A percentile compares a stretch with the other conserved stretches of the same genome.
phyloP scores from a whole-genome alignment of 2,888 invertebrate species.

The Venustoraphidia nigricollis region DNA sequence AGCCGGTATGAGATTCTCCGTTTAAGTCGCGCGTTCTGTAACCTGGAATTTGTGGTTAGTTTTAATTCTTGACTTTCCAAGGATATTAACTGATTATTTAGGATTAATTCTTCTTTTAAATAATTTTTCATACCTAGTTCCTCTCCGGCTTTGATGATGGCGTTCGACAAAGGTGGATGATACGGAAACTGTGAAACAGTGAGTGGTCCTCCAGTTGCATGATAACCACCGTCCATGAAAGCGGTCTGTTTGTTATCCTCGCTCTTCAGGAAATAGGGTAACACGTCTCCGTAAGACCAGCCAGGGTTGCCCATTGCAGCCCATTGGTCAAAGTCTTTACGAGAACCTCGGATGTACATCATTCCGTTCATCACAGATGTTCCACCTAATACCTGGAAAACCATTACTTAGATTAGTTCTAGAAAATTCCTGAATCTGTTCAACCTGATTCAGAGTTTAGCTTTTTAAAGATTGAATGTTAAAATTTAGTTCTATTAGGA shows the following conservation, averaged over 20 bases:
- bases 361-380: slow-evolving; percentile 91
- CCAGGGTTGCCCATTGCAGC: slow-evolving; percentile 71
- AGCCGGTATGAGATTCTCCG: slow-evolving; percentile 65
- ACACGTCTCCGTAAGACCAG: slow-evolving; percentile 78
- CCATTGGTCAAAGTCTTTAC: slow-evolving; percentile 80
- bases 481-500: not conserved
- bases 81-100: not conserved
- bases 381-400: slow-evolving; percentile 62
- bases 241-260: slow-evolving; percentile 62
- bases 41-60: slow-evolving; percentile 28
- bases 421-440: not conserved
- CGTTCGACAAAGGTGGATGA: slow-evolving; percentile 67
- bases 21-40: slow-evolving; percentile 66
- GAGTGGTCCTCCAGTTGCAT: slow-evolving; percentile 60
- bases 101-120: not conserved
- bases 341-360: slow-evolving; percentile 86
- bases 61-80: not conserved
- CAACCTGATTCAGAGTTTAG: too few relatives aligned
- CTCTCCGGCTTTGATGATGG: slow-evolving; percentile 61
- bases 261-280: slow-evolving; percentile 79
- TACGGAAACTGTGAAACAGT: slow-evolving; percentile 72
- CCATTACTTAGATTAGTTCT: not conserved
- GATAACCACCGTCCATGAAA: slow-evolving; percentile 60
- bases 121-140: slow-evolving; percentile 43
- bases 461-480: not conserved